Percentiles rank a stretch among this genome's conserved stretches.
phyloP scores from a whole-genome alignment of 2,797 vertebrate genomes.

The Hipposideros larvatus region DNA sequence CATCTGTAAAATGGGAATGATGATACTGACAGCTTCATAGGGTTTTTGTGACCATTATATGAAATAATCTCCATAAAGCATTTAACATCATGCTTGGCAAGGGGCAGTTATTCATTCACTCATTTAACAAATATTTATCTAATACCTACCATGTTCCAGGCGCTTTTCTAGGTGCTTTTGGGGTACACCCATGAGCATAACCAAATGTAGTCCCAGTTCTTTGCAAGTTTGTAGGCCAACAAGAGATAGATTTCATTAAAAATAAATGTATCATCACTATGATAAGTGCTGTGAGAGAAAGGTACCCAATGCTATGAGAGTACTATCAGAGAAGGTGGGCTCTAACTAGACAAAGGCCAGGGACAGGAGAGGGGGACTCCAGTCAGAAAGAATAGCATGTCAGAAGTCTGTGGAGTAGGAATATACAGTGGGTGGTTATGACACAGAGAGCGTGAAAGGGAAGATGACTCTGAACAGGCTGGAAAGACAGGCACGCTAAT shows the following conservation, averaged over 20 bases:
- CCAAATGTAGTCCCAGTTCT: not conserved
- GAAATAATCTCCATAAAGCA: not conserved
- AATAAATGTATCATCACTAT: not conserved
- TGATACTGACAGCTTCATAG: not conserved
- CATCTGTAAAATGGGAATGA: not conserved
- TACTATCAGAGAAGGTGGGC: not conserved
- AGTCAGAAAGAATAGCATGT: not conserved
- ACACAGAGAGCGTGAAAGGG: not conserved
- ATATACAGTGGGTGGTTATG: not conserved
- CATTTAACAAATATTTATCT: not conserved
- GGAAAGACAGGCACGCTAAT: not conserved
- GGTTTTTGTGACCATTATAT: not conserved
- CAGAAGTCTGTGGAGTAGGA: not conserved
- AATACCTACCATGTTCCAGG: not conserved
- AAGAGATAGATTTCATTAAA: not conserved
- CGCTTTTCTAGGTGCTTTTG: not conserved
- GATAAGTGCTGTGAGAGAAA: not conserved
- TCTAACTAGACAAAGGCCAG: not conserved
- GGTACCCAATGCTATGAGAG: not conserved
- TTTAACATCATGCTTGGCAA: not conserved
- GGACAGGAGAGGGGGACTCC: not conserved
- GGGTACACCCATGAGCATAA: not conserved
- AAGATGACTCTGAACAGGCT: not conserved
- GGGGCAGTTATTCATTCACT: not conserved
- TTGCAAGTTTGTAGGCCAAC: not conserved